phyloP scores from a whole-genome alignment of 2,888 invertebrate genomes.

The Callinectes sapidus region DNA sequence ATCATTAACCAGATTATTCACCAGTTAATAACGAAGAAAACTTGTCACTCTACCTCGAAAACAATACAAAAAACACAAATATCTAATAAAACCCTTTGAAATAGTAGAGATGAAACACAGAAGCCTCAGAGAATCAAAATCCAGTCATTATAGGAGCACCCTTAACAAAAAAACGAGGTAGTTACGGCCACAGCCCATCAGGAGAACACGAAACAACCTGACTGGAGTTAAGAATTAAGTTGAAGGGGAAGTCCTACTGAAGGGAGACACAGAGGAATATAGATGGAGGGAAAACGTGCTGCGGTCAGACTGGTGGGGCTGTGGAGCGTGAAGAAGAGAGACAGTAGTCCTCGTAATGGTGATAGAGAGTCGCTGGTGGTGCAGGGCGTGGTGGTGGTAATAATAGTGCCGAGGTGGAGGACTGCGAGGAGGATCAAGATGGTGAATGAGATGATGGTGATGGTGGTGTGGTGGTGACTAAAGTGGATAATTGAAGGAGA shows the following conservation, averaged over 20 bases:
- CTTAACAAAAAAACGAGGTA: not conserved
- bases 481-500: not conserved
- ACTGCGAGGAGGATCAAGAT: not conserved
- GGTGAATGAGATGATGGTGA: not conserved
- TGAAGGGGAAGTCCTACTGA: not conserved
- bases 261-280: not conserved
- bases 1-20: no score
- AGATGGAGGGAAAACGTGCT: constrained; percentile 38
- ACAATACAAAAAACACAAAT: no score
- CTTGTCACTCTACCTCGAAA: no score
- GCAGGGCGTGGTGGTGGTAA: not conserved
- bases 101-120: not conserved
- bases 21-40: no score
- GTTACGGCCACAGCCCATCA: not conserved
- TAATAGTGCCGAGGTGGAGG: not conserved
- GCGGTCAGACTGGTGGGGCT: not conserved
- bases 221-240: not conserved
- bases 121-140: no score
- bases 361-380: not conserved
- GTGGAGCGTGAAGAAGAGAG: not conserved
- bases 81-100: no score
- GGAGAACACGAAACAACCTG: constrained; percentile 7
- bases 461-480: not conserved
- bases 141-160: not conserved
- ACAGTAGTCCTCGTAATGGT: not conserved